phyloP scores from a whole-genome alignment of 30 jellyfish, hydroid and myxozoan genomes.

The Nemopilema nomurai region DNA sequence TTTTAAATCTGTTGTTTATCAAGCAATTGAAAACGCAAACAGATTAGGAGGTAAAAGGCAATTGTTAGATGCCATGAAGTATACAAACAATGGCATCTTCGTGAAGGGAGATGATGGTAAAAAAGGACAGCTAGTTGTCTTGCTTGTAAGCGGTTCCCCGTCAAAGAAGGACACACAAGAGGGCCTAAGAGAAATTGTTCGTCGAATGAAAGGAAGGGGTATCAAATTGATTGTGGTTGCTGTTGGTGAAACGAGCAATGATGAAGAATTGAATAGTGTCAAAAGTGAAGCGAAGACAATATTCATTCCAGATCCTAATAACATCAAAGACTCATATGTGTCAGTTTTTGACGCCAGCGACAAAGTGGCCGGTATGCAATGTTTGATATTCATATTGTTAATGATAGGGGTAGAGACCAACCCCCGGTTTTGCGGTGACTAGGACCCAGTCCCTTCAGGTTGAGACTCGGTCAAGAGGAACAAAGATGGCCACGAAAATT shows the following conservation, averaged over 20 bases:
- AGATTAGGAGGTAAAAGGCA: conserved; percentile 13
- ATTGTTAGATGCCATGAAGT: not conserved
- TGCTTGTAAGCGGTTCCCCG: not conserved
- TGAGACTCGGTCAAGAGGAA: too few relatives aligned
- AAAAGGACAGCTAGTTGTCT: not conserved
- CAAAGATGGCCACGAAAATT: too few relatives aligned
- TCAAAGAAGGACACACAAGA: not conserved
- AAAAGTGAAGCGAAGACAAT: not conserved
- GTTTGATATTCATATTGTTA: too few relatives aligned
- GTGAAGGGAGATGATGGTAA: not conserved
- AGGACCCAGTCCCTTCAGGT: too few relatives aligned
- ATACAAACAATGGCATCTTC: not conserved
- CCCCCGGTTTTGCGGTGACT: too few relatives aligned
- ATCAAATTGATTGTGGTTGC: conserved; percentile 1
- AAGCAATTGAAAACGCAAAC: not conserved
- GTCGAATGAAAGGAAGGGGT: not conserved
- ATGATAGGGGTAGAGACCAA: too few relatives aligned
- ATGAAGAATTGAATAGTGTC: conserved; percentile 10
- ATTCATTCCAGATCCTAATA: not conserved
- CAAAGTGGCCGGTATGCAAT: conserved; percentile 16
- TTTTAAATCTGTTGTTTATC: conserved; percentile 11
- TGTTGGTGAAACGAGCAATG: not conserved
- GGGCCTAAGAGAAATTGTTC: not conserved
- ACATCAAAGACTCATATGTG: not conserved
- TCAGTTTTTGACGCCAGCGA: conserved; percentile 16